Base-by-base conservation (phyloP, 2,797 vertebrate species). In the Etheostoma nigrum region DNA sequence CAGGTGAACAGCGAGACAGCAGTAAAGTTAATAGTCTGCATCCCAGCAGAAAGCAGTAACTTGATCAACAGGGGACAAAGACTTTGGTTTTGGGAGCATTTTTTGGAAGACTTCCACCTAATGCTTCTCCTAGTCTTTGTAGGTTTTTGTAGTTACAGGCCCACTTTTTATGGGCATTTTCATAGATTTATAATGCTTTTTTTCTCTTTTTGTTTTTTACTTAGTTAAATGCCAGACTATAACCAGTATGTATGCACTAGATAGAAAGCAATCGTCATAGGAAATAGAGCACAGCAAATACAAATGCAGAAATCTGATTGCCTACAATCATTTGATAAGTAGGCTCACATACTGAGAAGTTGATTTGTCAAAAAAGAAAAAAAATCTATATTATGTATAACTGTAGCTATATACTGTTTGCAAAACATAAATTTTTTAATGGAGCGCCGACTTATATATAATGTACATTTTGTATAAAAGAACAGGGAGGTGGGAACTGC, bases 381-480 rank as follows among this genome's bases (percentile, higher is more conserved):
- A 82, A 76, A 82, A 72, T 57, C 88, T 93, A 92, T 90, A 89
- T 83, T 85, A 91, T 81, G 93, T 86, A 91, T 93, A 91, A 91
- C 86, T 79, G 73, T 94, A 91, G 89, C 90, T 95, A 92, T 95
- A 95, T 87, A 93, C 93, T 77, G 85, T 94, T 92, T 92, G 79
- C 88, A 92, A 90, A 90, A 93, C 92, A 94, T 95, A 93, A 91
- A 91, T 94, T 85, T 95, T 85, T 95, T 95, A 88, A 93, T 93
- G 92, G 92, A 93, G 93, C 92, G 92, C 94, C 95, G 94, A 95
- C 91, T 85, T 94, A 93, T 93, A 90, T 94, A 95, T 91, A 95
- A 92, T 97, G 95, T 97, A 97, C 92, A 95, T 96, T 96, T 95
- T 97, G 94, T 96, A 96, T 96, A 96, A 95, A 96, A 92, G 25